Base-by-base conservation (phyloP, 1,140 invertebrate species). In the Apis florea region DNA sequence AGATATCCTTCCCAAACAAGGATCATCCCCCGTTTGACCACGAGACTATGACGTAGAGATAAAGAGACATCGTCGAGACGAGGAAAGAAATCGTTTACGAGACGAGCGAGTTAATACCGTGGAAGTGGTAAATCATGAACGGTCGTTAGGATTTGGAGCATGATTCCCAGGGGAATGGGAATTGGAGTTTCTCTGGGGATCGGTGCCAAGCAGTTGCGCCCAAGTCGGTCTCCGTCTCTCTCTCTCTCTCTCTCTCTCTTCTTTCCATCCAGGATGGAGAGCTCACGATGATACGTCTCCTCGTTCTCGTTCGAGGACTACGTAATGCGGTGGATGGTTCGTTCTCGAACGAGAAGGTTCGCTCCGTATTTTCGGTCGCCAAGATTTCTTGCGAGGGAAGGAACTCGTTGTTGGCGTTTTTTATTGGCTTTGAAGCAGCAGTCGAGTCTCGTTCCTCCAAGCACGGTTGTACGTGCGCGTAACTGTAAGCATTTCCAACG, bases 91-190 rank as follows among this genome's bases (percentile, higher is more conserved):
- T 66, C 61, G 63, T 21, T 12, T 59, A 13, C 5, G 26, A n/a
- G n/a, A n/a, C n/a, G 71, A 15, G 1, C 47, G 11, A 31, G 1
- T 68, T 81, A 81, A 21, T 72, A 56, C 47, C 13, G 63, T 11
- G 15, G 15, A 72, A 75, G 31, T 40, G 31, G 72, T 81, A 75
- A 81, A 81, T 81, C 79, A 75, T 51, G 72, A 81, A 67, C 63
- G 79, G 79, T 81, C 79, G 79, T 81, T 75, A 81, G 79, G 72
- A 75, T 81, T 81, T 81, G 19, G 79, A 75, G 54, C 54, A 81
- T 53, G 79, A 47, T 40, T 74, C 63, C 79, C 79, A 8, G 0
- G 79, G 47, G 76, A 63, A 10, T 0, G 17, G 5, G 19, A 4
- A 10, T 53, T 2, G 47, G 51, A 40, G 54, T 59, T 81, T 67